Evolutionary conservation across 2,113 vertebrate species (phyloP).

Genomic region (Nothobranchius furzeri): DNA sequence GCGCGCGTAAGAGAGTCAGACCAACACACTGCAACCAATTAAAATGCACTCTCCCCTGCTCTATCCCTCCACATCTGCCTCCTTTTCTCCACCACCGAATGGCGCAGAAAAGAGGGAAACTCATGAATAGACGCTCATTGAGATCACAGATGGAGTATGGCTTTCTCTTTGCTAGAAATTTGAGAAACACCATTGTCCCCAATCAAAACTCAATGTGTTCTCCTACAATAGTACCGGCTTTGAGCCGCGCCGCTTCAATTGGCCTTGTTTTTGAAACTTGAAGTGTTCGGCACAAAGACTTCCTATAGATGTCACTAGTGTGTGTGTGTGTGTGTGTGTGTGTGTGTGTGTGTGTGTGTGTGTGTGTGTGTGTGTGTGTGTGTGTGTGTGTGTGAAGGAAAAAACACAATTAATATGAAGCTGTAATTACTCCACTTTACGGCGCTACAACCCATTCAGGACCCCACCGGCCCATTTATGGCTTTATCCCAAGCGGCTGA

Average conservation of each 20-base stretch:
- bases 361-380: constrained; percentile 51
- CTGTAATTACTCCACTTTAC: constrained; percentile 84
- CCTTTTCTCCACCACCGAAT: constrained; percentile 85
- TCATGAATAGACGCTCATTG: constrained; percentile 90
- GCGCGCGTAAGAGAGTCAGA: constrained; percentile 26
- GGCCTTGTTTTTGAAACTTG: constrained; percentile 97
- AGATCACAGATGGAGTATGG: constrained; percentile 98
- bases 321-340: constrained; percentile 42
- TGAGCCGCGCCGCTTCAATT: constrained; percentile 92
- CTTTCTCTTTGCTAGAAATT: constrained; percentile 96
- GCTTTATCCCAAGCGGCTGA: constrained; percentile 76
- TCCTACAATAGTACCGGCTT: constrained; percentile 88
- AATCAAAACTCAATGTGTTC: constrained; percentile 97
- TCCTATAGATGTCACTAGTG: constrained; percentile 88
- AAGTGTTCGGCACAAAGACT: constrained; percentile 91
- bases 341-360: constrained; percentile 48
- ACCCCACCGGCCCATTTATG: constrained; percentile 78
- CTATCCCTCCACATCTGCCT: constrained; percentile 92
- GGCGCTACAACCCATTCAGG: constrained; percentile 80
- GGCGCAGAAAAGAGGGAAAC: constrained; percentile 82
- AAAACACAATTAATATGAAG: constrained; percentile 86
- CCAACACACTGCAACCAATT: constrained; percentile 84
- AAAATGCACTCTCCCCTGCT: constrained; percentile 84
- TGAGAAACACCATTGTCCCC: constrained; percentile 98
- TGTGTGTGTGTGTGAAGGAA: constrained; percentile 47